Evolutionary conservation across 1,140 invertebrate genomes (phyloP).

Genomic region (Mactra quadrangularis): DNA sequence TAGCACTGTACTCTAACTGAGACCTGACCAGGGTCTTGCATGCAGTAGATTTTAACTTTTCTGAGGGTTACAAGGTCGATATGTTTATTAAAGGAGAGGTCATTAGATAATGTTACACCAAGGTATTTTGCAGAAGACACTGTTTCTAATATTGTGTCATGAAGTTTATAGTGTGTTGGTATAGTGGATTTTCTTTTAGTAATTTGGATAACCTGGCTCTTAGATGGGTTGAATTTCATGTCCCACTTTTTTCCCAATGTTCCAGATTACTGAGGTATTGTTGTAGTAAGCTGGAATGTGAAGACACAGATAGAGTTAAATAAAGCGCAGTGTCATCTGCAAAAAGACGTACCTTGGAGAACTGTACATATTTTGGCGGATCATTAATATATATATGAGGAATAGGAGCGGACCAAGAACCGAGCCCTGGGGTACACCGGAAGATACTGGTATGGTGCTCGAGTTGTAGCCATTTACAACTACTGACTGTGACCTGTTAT

Average conservation of each 20-base stretch:
- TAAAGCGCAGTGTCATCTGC: no score
- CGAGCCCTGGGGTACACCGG: slow-evolving; percentile 60
- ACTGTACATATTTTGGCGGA: slow-evolving; percentile 20
- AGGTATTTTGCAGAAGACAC: no score
- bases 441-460: slow-evolving; percentile 22
- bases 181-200: no score
- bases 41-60: slow-evolving; percentile 2
- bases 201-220: no score
- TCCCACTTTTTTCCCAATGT: slow-evolving; percentile 25
- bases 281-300: slow-evolving; percentile 7
- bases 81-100: slow-evolving; percentile 15
- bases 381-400: slow-evolving; percentile 67
- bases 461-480: no score
- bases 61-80: background rate
- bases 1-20: slow-evolving; percentile 23
- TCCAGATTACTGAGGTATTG: slow-evolving; percentile 3
- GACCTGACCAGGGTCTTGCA: slow-evolving; percentile 5
- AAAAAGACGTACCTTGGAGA: no score
- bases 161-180: slow-evolving; percentile 36
- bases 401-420: no score
- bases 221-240: no score
- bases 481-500: slow-evolving; percentile 56
- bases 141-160: no score
- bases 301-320: no score
- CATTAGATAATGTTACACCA: slow-evolving; percentile 15